Percentiles rank a stretch among this genome's conserved stretches.
These are phyloP conservation scores for Anolis sagrei DNA, from an alignment of 2,113 vertebrate genomes.

Conservation along the genomic window DNA sequence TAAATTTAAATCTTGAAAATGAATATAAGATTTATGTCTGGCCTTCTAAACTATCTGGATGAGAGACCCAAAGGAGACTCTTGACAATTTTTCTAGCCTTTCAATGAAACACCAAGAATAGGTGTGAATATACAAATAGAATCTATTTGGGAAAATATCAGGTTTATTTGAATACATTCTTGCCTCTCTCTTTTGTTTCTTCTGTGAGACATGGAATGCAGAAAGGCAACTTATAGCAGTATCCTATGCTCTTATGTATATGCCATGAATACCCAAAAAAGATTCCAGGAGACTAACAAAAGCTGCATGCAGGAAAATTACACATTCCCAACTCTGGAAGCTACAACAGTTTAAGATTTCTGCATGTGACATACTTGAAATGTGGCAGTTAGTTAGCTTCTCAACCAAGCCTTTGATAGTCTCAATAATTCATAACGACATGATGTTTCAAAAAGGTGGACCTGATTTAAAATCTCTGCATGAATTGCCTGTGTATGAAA, in stretches of 20 bases:
- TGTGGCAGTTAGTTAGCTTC: background rate
- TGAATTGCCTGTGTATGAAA: too few species aligned
- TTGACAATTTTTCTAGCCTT: background rate
- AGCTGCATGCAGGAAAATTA: background rate
- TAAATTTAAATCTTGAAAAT: background rate
- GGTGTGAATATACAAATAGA: background rate
- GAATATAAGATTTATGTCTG: background rate
- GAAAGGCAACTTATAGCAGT: background rate
- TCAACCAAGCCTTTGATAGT: background rate
- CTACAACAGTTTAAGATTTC: background rate
- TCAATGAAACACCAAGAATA: background rate
- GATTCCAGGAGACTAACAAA: background rate
- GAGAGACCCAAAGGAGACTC: background rate
- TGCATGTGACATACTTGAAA: too few species aligned
- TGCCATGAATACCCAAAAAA: background rate
- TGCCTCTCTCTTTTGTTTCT: background rate
- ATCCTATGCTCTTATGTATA: background rate
- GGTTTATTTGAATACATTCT: background rate
- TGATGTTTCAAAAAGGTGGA: too few species aligned
- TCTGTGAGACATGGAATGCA: background rate
- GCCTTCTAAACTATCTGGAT: background rate
- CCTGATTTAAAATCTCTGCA: too few species aligned
- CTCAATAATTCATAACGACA: background rate
- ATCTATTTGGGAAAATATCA: background rate
- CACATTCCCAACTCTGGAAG: background rate